phyloP scores from a whole-genome alignment of 1,140 invertebrate genomes.

The Penaeus japonicus region DNA sequence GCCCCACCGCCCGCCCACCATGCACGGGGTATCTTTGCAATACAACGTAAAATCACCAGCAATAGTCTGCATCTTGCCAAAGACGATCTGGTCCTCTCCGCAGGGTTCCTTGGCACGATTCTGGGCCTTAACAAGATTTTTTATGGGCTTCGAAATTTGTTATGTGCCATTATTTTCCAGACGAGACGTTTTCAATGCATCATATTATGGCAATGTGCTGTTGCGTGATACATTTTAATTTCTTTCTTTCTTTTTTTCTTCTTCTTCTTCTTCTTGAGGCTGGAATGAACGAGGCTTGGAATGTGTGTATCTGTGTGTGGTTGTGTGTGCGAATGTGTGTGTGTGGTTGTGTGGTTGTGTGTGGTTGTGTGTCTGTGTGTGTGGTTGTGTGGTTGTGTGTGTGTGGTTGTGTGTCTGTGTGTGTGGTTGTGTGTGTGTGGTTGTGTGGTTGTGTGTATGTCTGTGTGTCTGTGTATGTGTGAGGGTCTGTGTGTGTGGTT shows the following conservation, averaged over 20 bases:
- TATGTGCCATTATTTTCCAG: constrained; percentile 57
- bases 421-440: too few species aligned
- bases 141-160: constrained; percentile 59
- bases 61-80: constrained; percentile 57
- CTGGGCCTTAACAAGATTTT: constrained; percentile 57
- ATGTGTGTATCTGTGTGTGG: not conserved
- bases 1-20: constrained; percentile 14
- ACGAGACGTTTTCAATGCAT: constrained; percentile 46
- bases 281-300: not conserved
- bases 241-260: too few species aligned
- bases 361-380: too few species aligned
- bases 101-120: constrained; percentile 57
- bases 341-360: too few species aligned
- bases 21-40: constrained; percentile 48
- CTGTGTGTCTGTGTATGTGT: too few species aligned
- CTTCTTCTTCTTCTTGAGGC: not conserved
- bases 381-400: too few species aligned
- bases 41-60: constrained; percentile 55
- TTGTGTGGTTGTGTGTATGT: too few species aligned
- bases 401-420: too few species aligned
- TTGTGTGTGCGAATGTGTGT: too few species aligned
- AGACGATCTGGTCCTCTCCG: constrained; percentile 55
- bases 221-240: constrained; percentile 41
- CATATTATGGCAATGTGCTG: constrained; percentile 30
- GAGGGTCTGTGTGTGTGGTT: too few species aligned